phyloP scores from a whole-genome alignment of 2,888 invertebrate genomes.

The Dicyrtoma fusca region DNA sequence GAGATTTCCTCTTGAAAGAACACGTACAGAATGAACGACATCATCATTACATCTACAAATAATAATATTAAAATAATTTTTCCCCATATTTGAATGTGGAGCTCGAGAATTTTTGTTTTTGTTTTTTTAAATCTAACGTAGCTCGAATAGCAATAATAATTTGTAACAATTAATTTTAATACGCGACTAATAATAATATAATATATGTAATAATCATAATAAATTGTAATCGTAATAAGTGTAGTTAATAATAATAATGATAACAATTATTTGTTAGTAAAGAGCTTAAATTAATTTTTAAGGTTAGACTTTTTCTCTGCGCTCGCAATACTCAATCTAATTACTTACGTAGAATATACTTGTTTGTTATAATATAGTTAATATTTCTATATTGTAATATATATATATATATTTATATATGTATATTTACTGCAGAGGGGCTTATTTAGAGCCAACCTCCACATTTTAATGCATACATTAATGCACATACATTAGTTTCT shows the following conservation, averaged over 20 bases:
- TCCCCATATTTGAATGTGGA: neutral
- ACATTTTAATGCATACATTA: no score
- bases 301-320: constrained; percentile 3
- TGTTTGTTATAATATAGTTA: neutral
- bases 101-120: constrained; percentile 6
- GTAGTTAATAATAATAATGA: neutral
- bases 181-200: neutral
- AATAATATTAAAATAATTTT: constrained; percentile 5
- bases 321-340: neutral
- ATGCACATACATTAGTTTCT: no score
- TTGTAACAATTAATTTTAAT: neutral
- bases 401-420: neutral
- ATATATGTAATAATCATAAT: neutral
- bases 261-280: neutral
- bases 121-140: neutral
- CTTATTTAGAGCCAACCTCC: no score
- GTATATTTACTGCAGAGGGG: no score
- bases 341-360: neutral
- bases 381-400: neutral
- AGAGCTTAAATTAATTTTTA: neutral
- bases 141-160: constrained; percentile 14
- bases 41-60: constrained; percentile 7
- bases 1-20: constrained; percentile 35
- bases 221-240: neutral
- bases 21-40: constrained; percentile 31